phyloP scores from a whole-genome alignment of 2,797 vertebrate genomes.

The Phrynocephalus forsythii region DNA sequence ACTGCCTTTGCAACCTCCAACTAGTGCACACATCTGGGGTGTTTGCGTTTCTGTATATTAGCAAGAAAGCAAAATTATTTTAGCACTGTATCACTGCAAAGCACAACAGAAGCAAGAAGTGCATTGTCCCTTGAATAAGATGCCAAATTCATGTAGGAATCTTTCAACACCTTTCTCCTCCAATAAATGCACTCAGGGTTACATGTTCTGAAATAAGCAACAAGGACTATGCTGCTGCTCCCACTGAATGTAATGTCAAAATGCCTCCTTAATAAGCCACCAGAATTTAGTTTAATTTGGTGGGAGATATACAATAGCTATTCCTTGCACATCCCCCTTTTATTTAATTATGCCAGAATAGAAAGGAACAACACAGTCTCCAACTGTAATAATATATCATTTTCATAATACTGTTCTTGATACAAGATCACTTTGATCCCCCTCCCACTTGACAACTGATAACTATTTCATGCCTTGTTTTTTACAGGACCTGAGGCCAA shows the following conservation, averaged over 20 bases:
- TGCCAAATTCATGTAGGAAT: not conserved
- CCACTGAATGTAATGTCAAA: constrained; percentile 10
- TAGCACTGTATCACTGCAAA: not conserved
- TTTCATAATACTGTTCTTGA: not conserved
- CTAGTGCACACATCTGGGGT: not conserved
- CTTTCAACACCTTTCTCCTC: constrained; percentile 11
- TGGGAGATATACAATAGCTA: not conserved
- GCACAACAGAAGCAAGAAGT: not conserved
- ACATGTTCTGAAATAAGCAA: accelerated
- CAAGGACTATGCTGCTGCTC: constrained; percentile 17
- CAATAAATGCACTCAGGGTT: constrained; percentile 14
- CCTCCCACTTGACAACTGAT: not conserved
- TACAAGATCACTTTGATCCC: not conserved
- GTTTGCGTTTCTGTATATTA: not conserved
- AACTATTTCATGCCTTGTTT: not conserved
- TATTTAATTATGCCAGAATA: constrained; percentile 22
- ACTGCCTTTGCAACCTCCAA: too few species aligned
- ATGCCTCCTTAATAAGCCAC: not conserved
- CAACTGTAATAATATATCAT: constrained; percentile 19
- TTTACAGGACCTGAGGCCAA: not conserved
- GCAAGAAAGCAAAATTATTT: too few species aligned
- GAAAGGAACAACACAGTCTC: not conserved
- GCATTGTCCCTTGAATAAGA: not conserved
- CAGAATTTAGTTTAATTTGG: not conserved
- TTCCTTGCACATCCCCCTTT: constrained; percentile 19